phyloP scores from a whole-genome alignment of 1,140 invertebrate species.

The Zaprionus camerounensis region DNA sequence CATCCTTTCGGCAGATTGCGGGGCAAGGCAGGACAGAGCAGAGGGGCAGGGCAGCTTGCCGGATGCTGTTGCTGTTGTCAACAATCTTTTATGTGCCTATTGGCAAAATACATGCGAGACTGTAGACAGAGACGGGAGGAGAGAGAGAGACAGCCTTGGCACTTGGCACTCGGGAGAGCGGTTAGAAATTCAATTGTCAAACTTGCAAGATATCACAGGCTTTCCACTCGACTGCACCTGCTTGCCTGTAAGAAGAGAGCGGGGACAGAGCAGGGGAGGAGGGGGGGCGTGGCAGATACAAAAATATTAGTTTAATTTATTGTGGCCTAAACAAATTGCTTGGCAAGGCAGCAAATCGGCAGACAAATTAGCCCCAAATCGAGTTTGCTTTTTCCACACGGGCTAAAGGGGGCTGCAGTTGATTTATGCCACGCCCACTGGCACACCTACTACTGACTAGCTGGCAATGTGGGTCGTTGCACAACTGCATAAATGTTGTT shows the following conservation, averaged over 20 bases:
- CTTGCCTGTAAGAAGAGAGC: neutral
- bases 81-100: conserved; percentile 81
- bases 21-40: too few relatives aligned
- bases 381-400: conserved; percentile 22
- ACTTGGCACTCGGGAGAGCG: conserved; percentile 15
- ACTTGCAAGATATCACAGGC: conserved; percentile 73
- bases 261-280: neutral
- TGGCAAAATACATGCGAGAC: conserved; percentile 70
- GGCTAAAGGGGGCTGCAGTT: conserved; percentile 1
- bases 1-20: conserved; percentile 27
- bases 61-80: conserved; percentile 72
- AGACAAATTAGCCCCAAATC: conserved; percentile 69
- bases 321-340: conserved; percentile 56
- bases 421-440: conserved; percentile 52
- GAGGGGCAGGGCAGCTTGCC: conserved; percentile 7
- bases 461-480: conserved; percentile 60
- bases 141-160: neutral
- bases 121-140: conserved; percentile 5
- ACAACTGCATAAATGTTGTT: conserved; percentile 14
- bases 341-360: conserved; percentile 46
- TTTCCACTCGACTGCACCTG: conserved; percentile 62
- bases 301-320: conserved; percentile 75
- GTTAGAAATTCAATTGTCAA: conserved; percentile 77
- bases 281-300: conserved; percentile 11
- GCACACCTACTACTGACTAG: conserved; percentile 1